These are phyloP conservation scores for Aethes cnicana DNA, from an alignment of 2,888 invertebrate species.

Conservation along the genomic window DNA sequence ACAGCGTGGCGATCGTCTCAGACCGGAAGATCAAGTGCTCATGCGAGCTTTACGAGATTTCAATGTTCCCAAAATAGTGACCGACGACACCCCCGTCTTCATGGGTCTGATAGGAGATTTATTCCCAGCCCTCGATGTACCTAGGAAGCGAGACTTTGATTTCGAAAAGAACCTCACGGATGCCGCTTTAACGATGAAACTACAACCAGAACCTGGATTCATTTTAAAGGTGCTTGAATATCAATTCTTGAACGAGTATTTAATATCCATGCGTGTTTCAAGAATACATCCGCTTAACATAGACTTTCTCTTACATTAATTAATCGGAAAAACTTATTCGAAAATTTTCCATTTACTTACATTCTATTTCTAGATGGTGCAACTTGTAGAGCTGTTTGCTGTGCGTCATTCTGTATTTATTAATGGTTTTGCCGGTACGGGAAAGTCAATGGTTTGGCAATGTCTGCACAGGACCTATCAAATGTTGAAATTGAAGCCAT, in stretches of 20 bases:
- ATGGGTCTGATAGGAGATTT: conserved; percentile 97
- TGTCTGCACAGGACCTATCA: conserved; percentile 91
- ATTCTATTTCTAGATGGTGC: conserved; percentile 86
- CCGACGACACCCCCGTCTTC: conserved; percentile 95
- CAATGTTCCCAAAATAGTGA: conserved; percentile 96
- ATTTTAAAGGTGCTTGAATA: conserved; percentile 92
- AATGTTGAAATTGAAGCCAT: conserved; percentile 91
- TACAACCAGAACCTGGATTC: conserved; percentile 96
- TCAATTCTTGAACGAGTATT: no score
- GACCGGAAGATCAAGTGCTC: conserved; percentile 95
- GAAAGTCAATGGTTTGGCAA: conserved; percentile 96
- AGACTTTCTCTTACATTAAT: no score
- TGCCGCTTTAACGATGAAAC: conserved; percentile 90
- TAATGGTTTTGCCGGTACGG: conserved; percentile 93
- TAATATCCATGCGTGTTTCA: no score
- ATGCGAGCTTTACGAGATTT: conserved; percentile 97
- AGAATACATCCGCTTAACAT: no score
- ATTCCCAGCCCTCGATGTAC: conserved; percentile 95
- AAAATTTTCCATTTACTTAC: background rate
- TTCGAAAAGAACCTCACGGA: conserved; percentile 91
- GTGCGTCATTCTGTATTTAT: conserved; percentile 97
- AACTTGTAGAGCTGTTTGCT: conserved; percentile 94
- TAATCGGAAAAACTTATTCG: no score
- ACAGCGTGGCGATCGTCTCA: conserved; percentile 86
- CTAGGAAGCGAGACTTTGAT: conserved; percentile 91